Evolutionary conservation across 2,113 vertebrate species (phyloP).

Genomic region (Ciconia boyciana): DNA sequence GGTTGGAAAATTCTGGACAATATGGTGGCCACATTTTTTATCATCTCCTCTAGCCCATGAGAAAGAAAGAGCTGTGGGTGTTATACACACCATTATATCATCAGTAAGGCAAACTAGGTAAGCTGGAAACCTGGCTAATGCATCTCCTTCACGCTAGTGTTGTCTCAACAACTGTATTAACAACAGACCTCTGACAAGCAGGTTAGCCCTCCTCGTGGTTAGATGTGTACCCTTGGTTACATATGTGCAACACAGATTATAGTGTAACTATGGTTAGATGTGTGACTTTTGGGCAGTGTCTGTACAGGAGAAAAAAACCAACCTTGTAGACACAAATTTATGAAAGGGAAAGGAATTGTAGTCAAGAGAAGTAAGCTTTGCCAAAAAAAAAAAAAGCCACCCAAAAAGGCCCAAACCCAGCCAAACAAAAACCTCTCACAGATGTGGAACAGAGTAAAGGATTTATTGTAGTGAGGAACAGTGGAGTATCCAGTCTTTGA

Average conservation of each 20-base stretch:
- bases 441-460: neutral
- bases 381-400: neutral
- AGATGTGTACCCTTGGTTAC: neutral
- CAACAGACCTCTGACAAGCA: neutral
- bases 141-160: fast-evolving
- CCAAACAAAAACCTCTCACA: neutral
- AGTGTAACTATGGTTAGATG: neutral
- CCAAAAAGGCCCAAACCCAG: neutral
- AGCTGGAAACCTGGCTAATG: neutral
- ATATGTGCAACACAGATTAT: neutral
- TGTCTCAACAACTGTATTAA: neutral
- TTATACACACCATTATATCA: neutral
- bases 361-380: neutral
- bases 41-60: neutral
- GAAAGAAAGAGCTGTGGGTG: neutral
- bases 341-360: neutral
- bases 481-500: neutral
- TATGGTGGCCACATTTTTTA: neutral
- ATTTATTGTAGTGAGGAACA: neutral
- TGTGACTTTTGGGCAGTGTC: neutral
- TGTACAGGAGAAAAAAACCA: neutral
- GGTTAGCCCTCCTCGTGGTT: neutral
- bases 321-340: neutral
- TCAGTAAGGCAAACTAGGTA: neutral
- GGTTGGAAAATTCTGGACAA: neutral